Evolutionary conservation across 2,113 vertebrate genomes (phyloP).

Genomic region (Cottus gobio): DNA sequence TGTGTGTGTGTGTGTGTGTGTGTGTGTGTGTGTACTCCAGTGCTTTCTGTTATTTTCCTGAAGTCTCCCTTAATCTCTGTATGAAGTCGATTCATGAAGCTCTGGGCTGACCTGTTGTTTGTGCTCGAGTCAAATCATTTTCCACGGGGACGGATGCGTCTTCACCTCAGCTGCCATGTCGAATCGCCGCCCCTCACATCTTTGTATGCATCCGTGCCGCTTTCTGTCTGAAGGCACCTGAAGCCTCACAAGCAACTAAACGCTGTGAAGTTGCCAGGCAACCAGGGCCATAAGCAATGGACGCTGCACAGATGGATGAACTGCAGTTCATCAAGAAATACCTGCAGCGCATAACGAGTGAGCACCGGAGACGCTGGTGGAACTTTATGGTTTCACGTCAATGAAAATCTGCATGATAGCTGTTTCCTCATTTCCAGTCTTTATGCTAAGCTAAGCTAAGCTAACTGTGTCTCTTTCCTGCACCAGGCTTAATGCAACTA

Average conservation of each 20-base stretch:
- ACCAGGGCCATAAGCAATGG: not conserved
- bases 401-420: not conserved
- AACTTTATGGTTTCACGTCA: not conserved
- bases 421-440: not conserved
- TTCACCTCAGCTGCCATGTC: not conserved
- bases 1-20: not conserved
- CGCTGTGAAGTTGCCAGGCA: not conserved
- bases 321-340: not conserved
- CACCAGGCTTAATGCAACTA: not conserved
- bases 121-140: not conserved
- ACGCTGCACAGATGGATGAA: not conserved
- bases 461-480: not conserved
- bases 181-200: not conserved
- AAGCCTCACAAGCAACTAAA: not conserved
- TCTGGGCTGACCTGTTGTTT: not conserved
- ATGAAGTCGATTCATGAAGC: not conserved
- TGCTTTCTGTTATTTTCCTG: not conserved
- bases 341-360: not conserved
- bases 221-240: not conserved
- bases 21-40: not conserved
- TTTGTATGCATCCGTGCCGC: not conserved
- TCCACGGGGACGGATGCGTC: not conserved
- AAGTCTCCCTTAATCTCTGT: not conserved
- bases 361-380: not conserved
- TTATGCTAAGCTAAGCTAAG: not conserved